Base-by-base conservation (phyloP, 2,888 invertebrate genomes). In the Tridacna crocea region DNA sequence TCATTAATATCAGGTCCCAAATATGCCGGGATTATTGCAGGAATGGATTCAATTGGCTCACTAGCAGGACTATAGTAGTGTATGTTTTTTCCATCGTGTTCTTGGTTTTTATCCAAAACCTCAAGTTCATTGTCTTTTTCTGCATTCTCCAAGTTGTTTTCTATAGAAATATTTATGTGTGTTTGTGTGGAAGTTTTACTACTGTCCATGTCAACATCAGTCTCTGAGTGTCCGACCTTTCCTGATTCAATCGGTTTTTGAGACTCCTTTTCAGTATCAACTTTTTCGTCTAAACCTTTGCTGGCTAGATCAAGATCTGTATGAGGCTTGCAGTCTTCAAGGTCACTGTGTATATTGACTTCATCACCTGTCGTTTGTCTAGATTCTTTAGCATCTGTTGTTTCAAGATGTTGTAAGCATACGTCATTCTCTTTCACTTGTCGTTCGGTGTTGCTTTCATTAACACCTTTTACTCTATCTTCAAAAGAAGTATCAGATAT, bases 1-100 rank as follows among this genome's bases (percentile, higher is more conserved):
- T 55, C 55, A 55, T 55, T 55, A 19, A 3, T 55, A 19, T 10
- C 15, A 6, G 10, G 17, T 6, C 51, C 70, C 26, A 70, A 26
- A 48, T 70, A 70, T 26, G 70, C n/a, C 24, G 70, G 70, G 12
- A 48, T 0, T n/a, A 51, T n/a, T n/a, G 55, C 70, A 27, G 75
- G 55, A 24, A 80, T 51, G 0, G 72, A 55, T n/a, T 80, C 80
- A n/a, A 72, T 72, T 13, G 80, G 80, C 70, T 80, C 80, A 22
- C 55, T 65, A 22, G 80, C 80, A n/a, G 80, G 80, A 27, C 66
- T 65, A 27, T 66, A 36, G 48, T 66, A 48, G 66, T 36, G 36
- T 36, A 22, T 22, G 19, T 51, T 22, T 72, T 48, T 47, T 47
- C 19, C 72, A 51, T n/a, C 55, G 1, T 24, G 19, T 15, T 19